Evolutionary conservation across 2,888 invertebrate species (phyloP), one percentile per base, ranked within the genome.

Genomic region (Mechanitis mazaeus): DNA sequence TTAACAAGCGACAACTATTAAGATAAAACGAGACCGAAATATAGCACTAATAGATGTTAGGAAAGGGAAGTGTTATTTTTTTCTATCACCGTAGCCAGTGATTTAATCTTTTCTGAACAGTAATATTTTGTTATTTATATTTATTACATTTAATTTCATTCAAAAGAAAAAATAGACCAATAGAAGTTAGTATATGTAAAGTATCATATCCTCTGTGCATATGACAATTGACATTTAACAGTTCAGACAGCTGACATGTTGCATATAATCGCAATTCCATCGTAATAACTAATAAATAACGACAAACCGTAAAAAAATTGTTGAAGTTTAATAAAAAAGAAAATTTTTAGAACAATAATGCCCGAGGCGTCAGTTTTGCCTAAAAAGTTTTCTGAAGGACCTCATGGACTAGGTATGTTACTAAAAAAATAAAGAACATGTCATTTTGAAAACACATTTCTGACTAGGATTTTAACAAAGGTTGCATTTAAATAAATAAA

Each of bases 321-420:
- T 20, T 20, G 20, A 20, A 20, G 20, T 20, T 38, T 42, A 3
- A 6, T 33, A 20, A 35, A 31, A 46, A 46, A 31, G 47, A n/a
- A 42, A 47, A 60, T 47, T 47, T 47, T 58, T 55, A 28, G 35
- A 42, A 38, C 20, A 33, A 69, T 45, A 53, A 69, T 69, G 68
- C 58, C 69, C 50, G 61, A 71, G 68, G 61, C 81, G 69, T 76
- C 85, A 20, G 91, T 91, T 55, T 76, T 91, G 61, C 76, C 90
- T 3, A 69, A 76, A 53, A 88, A 84, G 68, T 77, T 81, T 67
- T 82, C 88, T 2, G 85, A 83, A 56, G 92, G 92, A 38, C 93
- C 93, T 54, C 90, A 89, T 71, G 92, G 92, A 31, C 74, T 92
- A 74, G 92, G 93, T 92, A 81, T 69, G 66, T 61, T 35, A 54